These are phyloP conservation scores for Chromobotia macracanthus DNA, from an alignment of 2,797 vertebrate genomes.

Conservation along the genomic window DNA sequence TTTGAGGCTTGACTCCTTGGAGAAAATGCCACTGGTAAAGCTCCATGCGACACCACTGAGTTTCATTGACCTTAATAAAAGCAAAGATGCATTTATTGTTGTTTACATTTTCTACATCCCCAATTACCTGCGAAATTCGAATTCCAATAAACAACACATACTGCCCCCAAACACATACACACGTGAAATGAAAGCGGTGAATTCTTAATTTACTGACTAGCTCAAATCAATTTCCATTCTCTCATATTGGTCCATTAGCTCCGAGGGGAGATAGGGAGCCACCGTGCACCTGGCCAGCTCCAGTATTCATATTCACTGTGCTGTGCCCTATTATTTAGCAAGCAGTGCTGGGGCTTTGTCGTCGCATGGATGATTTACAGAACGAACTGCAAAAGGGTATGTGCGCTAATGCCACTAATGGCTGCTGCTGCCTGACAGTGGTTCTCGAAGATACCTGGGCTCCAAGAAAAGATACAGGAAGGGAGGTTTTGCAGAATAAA, in stretches of 20 bases:
- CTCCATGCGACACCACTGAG: neutral
- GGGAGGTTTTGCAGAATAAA: neutral
- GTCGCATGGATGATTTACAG: conserved; percentile 41
- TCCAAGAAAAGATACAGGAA: neutral
- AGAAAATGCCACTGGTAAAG: neutral
- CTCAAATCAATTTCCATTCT: conserved; percentile 56
- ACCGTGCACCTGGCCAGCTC: conserved; percentile 44
- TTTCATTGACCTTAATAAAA: conserved; percentile 43
- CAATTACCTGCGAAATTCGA: conserved; percentile 58
- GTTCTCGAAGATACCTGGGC: neutral
- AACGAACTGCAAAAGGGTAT: conserved; percentile 28
- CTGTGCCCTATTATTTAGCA: conserved; percentile 39
- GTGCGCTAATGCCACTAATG: conserved; percentile 32
- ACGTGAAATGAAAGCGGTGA: conserved; percentile 48
- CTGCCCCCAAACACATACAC: conserved; percentile 21
- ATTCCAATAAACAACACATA: conserved; percentile 55
- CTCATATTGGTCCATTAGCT: conserved; percentile 56
- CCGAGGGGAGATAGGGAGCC: conserved; percentile 45
- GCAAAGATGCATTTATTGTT: conserved; percentile 51
- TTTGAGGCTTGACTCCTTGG: neutral
- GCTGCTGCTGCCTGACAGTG: conserved; percentile 20
- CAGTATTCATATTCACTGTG: conserved; percentile 49
- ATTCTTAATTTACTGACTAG: conserved; percentile 61
- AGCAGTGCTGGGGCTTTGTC: conserved; percentile 24
- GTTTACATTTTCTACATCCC: conserved; percentile 59